Evolutionary conservation across 2,113 vertebrate species (phyloP).

Genomic region (Onychostruthus taczanowskii): DNA sequence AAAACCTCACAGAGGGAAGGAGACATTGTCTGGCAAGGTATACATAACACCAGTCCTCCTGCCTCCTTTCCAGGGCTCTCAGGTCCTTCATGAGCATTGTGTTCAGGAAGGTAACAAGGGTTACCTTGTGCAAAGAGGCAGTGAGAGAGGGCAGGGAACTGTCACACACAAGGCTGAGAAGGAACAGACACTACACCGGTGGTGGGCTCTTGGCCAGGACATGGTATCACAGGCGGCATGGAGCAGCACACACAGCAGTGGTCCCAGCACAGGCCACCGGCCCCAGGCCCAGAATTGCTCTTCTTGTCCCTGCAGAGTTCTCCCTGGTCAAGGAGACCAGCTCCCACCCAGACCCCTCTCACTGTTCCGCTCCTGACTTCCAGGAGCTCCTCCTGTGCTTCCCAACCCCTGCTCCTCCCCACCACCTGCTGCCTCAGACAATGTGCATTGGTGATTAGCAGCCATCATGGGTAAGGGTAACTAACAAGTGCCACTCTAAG

Average conservation of each 20-base stretch:
- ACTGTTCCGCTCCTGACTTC: not conserved
- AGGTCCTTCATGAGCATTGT: not conserved
- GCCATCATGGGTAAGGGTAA: not conserved
- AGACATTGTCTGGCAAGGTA: not conserved
- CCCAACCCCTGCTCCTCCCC: not conserved
- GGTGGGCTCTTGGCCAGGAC: not conserved
- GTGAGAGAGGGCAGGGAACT: not conserved
- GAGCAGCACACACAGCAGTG: not conserved
- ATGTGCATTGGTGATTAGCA: not conserved
- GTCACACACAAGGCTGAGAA: not conserved
- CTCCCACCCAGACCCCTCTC: not conserved
- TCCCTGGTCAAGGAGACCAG: not conserved
- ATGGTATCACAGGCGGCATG: not conserved
- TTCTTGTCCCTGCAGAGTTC: not conserved
- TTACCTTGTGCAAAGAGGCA: not conserved
- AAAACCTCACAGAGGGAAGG: not conserved
- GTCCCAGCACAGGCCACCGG: not conserved
- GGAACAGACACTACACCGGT: accelerated
- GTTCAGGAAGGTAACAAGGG: not conserved
- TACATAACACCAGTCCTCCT: not conserved
- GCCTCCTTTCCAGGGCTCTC: not conserved
- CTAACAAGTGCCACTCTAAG: not conserved
- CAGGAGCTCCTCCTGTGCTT: accelerated
- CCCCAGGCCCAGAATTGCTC: not conserved
- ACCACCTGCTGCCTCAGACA: not conserved